Conservation (phyloP, 2,888 invertebrate species). For the Chesias legatella region DNA sequence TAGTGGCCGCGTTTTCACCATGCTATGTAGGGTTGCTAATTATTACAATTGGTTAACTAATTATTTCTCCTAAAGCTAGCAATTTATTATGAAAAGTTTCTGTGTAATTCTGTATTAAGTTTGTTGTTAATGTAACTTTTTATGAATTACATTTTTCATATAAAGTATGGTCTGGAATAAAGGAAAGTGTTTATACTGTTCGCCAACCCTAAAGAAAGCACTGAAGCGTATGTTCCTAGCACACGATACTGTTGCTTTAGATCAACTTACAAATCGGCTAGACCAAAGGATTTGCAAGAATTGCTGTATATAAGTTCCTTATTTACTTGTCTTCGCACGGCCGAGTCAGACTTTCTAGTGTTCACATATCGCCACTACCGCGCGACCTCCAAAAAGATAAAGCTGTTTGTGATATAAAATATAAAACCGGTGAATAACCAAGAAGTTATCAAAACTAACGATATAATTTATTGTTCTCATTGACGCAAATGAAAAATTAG, state of each 20-base stretch:
- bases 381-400: conserved; percentile 34
- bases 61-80: too few relatives aligned
- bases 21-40: conserved; percentile 34
- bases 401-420: conserved; percentile 32
- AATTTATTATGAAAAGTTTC: too few relatives aligned
- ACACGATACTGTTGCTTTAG: conserved; percentile 45
- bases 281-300: conserved; percentile 34
- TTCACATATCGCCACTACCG: conserved; percentile 11
- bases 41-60: neutral
- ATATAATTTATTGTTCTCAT: conserved; percentile 36
- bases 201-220: conserved; percentile 42
- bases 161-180: conserved; percentile 1
- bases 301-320: conserved; percentile 32
- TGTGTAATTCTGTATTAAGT: too few relatives aligned
- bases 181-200: conserved; percentile 15
- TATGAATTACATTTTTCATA: neutral
- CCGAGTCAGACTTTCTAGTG: conserved; percentile 10
- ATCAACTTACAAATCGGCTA: conserved; percentile 44
- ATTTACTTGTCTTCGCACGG: conserved; percentile 1
- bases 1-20: conserved; percentile 41
- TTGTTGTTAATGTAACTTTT: neutral
- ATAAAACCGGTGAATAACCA: conserved; percentile 30
- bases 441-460: conserved; percentile 34
- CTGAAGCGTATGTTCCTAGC: conserved; percentile 44
- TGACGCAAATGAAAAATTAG: conserved; percentile 53